Evolutionary conservation across 2,888 invertebrate species (phyloP), one percentile per base, ranked within the genome.

Genomic region (Drosophila yooni): DNA sequence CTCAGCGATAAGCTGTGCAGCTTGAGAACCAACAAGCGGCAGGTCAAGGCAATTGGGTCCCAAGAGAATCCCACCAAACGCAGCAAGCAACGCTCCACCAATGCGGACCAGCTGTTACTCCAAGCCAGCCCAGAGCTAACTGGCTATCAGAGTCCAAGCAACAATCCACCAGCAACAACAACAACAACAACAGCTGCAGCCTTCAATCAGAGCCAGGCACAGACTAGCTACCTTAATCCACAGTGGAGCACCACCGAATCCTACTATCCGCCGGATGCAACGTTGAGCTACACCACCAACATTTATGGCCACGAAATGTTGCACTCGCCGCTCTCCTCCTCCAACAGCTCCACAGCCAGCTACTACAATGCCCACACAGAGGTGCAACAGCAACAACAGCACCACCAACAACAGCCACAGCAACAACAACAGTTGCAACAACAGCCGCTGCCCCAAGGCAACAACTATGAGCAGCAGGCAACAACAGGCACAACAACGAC

Each of bases 1-100:
- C 94, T 97, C 60, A 95, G 95, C 31, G 95, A 95, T 70, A 97
- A 97, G 94, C 64, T 92, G 2, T 87, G 85, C 72, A 92, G 92
- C 48, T 70, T 93, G 51, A 85, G 91, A 2, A 78, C 77, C 21
- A 81, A 65, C 36, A 92, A 92, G 65, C 79, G 88, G 0, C 83
- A 76, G 54, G 63, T 74, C n/a, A 85, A 82, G 52, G 5, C 74
- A 66, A 21, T 40, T 61, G 48, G 15, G 8, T 4, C 38, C 38
- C 31, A 21, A 15, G 53, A 58, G 10, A 57, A 57, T 31, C 43
- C 43, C 71, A 33, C 18, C 48, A 82, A 87, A 10, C 81, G 87
- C 21, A 80, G 81, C 36, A 88, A 88, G 50, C 54, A 58, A 25
- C 58, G 67, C 6, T 2, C n/a, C 38, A 8, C 40, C 18, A 29